Conservation (phyloP, 2,113 vertebrate genomes). For the Mesocricetus auratus region DNA sequence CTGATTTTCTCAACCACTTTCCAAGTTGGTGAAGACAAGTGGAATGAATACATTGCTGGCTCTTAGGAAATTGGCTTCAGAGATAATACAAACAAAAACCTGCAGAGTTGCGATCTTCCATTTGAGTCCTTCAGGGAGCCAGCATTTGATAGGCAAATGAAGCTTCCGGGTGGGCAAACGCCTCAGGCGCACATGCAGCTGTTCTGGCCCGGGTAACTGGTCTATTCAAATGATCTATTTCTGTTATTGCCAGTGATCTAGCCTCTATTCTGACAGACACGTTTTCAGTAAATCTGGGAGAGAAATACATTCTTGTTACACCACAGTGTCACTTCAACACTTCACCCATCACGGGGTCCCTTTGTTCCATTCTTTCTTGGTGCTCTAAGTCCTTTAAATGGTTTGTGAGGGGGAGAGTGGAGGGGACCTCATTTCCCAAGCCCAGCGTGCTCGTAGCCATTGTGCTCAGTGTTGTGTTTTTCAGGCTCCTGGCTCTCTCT, state of each 20-base stretch:
- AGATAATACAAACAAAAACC: constrained; percentile 22
- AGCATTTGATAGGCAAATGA: constrained; percentile 53
- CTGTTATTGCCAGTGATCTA: not conserved
- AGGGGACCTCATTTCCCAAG: not conserved
- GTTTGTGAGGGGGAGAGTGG: not conserved
- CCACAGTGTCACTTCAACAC: not conserved
- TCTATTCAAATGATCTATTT: constrained; percentile 40
- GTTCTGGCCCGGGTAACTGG: not conserved
- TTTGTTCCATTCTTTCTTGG: not conserved
- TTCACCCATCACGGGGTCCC: not conserved
- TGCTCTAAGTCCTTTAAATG: not conserved
- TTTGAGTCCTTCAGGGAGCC: constrained; percentile 20
- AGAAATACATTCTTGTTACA: constrained; percentile 45
- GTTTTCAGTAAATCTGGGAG: constrained; percentile 43
- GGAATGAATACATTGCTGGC: constrained; percentile 17
- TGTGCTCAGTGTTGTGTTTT: not conserved
- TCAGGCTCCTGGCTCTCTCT: not conserved
- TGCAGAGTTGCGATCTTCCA: not conserved
- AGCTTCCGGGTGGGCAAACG: not conserved
- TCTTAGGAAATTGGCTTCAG: constrained; percentile 38
- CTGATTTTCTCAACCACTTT: constrained; percentile 1
- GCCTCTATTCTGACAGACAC: constrained; percentile 57
- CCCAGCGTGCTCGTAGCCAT: fast-evolving
- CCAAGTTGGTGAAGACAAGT: constrained; percentile 52
- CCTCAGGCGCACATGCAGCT: not conserved